Base-by-base conservation (phyloP, 2,113 vertebrate genomes). In the Oncorhynchus mykiss region DNA sequence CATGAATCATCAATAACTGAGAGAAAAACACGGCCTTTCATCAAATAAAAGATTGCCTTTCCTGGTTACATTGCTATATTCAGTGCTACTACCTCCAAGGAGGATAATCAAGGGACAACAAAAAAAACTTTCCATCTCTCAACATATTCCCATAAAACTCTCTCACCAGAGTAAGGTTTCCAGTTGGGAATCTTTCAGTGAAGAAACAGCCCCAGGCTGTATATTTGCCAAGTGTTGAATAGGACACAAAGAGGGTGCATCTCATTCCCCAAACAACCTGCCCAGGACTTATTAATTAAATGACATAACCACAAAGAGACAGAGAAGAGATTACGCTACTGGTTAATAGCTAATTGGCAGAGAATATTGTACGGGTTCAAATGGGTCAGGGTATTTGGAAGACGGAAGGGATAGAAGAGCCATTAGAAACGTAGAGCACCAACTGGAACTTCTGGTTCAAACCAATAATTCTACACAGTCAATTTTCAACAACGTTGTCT, bases 281-380 rank as follows among this genome's bases (percentile, higher is more conserved):
- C 75, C 39, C 20, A 16, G 74, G 31, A 68, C 67, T 70, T 71
- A 80, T 76, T 86, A 88, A 90, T 84, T 80, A 76, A 84, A 87
- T 83, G 48, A 78, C 73, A 75, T 77, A 84, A 85, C 74, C 8
- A 66, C 45, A 82, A 78, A 83, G 72, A 67, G 12, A 49, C 24
- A 2, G 29, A 86, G 72, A 78, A n/a, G 24, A 24, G 64, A 24
- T 25, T 74, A 54, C 16, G 5, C 13, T 54, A 54, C 12, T 18
- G 51, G 51, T 16, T 45, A 54, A 54, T 16, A 18, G 13, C 12
- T 54, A 14, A 54, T 54, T 5, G 51, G 51, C 3, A 54, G 59
- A 62, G 3, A 24, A 24, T 62, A 62, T 22, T 18, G 51, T 18
- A 16, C 24, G 5, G 14, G 59, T 62, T 57, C 4, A 57, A 57